A percentile compares a stretch with the other conserved stretches of the same genome.
phyloP scores from a whole-genome alignment of 2,888 invertebrate species.

The Muscina levida region DNA sequence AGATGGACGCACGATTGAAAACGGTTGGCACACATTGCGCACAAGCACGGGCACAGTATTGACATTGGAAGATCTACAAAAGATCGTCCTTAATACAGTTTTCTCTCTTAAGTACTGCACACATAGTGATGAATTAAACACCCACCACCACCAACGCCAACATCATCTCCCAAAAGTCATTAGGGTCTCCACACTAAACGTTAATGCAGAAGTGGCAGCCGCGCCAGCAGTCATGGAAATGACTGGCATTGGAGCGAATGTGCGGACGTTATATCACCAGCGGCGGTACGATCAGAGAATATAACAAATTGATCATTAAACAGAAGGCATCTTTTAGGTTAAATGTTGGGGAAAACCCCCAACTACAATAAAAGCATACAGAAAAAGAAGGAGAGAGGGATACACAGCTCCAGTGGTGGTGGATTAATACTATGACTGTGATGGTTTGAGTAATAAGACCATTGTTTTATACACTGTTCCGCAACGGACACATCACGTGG shows the following conservation, averaged over 20 bases:
- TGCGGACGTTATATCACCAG: slow-evolving; percentile 64
- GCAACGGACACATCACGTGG: no score
- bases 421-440: not conserved
- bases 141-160: slow-evolving; percentile 38
- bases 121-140: slow-evolving; percentile 48
- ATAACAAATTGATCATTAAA: slow-evolving; percentile 70
- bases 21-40: slow-evolving; percentile 51
- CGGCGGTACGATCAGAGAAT: slow-evolving; percentile 70
- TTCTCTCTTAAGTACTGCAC: slow-evolving; percentile 40
- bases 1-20: slow-evolving; percentile 40
- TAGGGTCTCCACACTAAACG: slow-evolving; percentile 18
- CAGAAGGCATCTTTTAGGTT: slow-evolving; percentile 68
- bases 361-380: slow-evolving; percentile 54
- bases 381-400: slow-evolving; percentile 45
- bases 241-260: slow-evolving; percentile 46
- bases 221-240: slow-evolving; percentile 41
- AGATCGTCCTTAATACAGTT: slow-evolving; percentile 57
- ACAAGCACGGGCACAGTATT: not conserved
- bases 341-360: slow-evolving; percentile 52
- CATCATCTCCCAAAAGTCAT: slow-evolving; percentile 48
- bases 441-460: slow-evolving; percentile 9
- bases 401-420: slow-evolving; percentile 38
- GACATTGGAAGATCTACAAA: slow-evolving; percentile 1
- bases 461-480: slow-evolving; percentile 8
- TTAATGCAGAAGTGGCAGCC: not conserved